Evolutionary conservation across 1,140 invertebrate species (phyloP).

Genomic region (Yoshiicerus persimilis): DNA sequence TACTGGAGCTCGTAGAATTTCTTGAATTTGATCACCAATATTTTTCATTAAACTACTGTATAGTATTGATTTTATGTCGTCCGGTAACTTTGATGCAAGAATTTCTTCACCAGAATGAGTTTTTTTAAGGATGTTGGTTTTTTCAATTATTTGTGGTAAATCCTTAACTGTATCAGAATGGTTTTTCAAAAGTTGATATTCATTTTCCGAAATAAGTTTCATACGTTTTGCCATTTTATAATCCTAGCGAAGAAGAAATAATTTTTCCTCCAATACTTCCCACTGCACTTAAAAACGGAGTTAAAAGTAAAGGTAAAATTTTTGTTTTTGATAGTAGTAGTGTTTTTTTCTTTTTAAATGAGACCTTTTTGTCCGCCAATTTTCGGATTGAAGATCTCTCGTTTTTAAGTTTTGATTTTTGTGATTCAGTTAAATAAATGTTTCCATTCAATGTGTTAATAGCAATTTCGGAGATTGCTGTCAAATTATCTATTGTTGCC

Average conservation of each 20-base stretch:
- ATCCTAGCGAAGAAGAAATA: background rate
- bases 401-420: background rate
- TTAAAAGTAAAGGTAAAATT: conserved; percentile 17
- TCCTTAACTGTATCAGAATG: background rate
- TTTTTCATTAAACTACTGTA: background rate
- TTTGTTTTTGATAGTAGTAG: background rate
- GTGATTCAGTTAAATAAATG: background rate
- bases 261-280: background rate
- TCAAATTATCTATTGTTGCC: background rate
- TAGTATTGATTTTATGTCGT: background rate
- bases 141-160: background rate
- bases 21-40: background rate
- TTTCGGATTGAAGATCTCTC: background rate
- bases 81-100: background rate
- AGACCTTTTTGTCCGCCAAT: background rate
- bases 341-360: background rate
- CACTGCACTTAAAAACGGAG: background rate
- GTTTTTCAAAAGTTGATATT: background rate
- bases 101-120: background rate
- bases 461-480: conserved; percentile 22
- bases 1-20: background rate
- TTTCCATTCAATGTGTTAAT: conserved; percentile 32
- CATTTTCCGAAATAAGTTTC: conserved; percentile 1
- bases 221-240: conserved; percentile 36
- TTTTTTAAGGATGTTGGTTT: background rate